These are phyloP conservation scores for Botia almorhae DNA, from an alignment of 2,797 vertebrate species.

Conservation along the genomic window DNA sequence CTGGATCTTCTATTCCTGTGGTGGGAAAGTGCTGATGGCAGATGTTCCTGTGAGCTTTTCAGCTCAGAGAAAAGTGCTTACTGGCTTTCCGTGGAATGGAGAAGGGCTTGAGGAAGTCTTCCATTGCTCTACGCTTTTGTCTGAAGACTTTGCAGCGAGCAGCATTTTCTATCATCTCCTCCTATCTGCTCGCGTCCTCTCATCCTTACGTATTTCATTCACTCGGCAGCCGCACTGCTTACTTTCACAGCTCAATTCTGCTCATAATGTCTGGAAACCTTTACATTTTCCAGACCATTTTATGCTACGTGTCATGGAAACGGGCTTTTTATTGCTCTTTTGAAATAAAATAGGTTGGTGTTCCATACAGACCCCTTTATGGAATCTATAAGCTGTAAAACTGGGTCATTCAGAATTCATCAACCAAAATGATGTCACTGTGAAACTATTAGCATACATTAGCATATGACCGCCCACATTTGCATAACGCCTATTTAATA, in stretches of 20 bases:
- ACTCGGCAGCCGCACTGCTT: conserved; percentile 64
- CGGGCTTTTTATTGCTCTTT: neutral
- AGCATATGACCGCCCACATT: conserved; percentile 24
- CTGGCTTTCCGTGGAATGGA: conserved; percentile 78
- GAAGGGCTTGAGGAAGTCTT: conserved; percentile 80
- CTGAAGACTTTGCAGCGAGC: conserved; percentile 83
- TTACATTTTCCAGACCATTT: conserved; percentile 2
- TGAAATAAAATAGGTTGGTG: neutral
- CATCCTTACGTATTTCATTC: conserved; percentile 79
- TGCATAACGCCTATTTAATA: conserved; percentile 12
- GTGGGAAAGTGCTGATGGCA: conserved; percentile 82
- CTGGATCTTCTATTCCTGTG: too few relatives aligned
- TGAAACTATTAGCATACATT: neutral
- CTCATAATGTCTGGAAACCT: neutral
- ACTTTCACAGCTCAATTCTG: neutral
- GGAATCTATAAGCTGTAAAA: neutral
- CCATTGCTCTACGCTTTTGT: conserved; percentile 74
- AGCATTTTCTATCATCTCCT: conserved; percentile 82
- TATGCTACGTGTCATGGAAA: neutral
- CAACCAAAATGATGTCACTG: neutral
- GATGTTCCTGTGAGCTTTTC: conserved; percentile 75
- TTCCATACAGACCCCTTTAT: neutral
- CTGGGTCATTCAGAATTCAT: neutral
- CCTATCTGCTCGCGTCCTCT: conserved; percentile 74
- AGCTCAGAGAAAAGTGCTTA: conserved; percentile 83